These are phyloP conservation scores for Rhorus exstirpatorius DNA, from an alignment of 2,888 invertebrate species.

Conservation along the genomic window DNA sequence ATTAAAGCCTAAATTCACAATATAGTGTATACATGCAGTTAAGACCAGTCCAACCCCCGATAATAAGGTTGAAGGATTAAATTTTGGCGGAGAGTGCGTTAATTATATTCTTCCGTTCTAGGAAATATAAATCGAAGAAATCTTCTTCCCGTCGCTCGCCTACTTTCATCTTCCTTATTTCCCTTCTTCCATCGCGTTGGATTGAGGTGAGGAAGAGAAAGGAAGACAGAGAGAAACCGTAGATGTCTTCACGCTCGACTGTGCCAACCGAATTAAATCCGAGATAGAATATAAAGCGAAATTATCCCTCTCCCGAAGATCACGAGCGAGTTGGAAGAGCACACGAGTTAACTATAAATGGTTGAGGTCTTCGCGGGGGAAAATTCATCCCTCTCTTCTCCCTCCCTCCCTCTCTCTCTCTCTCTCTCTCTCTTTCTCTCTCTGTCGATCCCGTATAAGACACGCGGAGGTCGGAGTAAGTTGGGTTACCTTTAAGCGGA, in stretches of 20 bases:
- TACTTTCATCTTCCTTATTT: constrained; percentile 28
- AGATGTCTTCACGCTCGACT: constrained; percentile 66
- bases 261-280: constrained; percentile 68
- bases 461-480: constrained; percentile 41
- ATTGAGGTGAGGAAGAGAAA: background rate
- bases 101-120: constrained; percentile 47
- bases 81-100: constrained; percentile 13
- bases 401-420: background rate
- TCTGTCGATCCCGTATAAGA: constrained; percentile 6
- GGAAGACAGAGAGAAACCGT: constrained; percentile 27
- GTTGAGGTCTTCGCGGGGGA: constrained; percentile 52
- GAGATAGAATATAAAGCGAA: constrained; percentile 69
- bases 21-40: background rate
- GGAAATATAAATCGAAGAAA: constrained; percentile 63
- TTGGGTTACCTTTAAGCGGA: constrained; percentile 59
- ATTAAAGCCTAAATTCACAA: background rate
- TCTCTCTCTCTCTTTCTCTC: background rate
- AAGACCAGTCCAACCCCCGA: background rate
- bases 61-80: constrained; percentile 50
- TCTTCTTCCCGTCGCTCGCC: background rate
- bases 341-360: constrained; percentile 68
- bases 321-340: constrained; percentile 55
- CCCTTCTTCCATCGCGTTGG: constrained; percentile 1
- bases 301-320: constrained; percentile 67
- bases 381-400: constrained; percentile 38